These are phyloP conservation scores for Pissodes strobi DNA, from an alignment of 1,140 invertebrate genomes.

Conservation along the genomic window DNA sequence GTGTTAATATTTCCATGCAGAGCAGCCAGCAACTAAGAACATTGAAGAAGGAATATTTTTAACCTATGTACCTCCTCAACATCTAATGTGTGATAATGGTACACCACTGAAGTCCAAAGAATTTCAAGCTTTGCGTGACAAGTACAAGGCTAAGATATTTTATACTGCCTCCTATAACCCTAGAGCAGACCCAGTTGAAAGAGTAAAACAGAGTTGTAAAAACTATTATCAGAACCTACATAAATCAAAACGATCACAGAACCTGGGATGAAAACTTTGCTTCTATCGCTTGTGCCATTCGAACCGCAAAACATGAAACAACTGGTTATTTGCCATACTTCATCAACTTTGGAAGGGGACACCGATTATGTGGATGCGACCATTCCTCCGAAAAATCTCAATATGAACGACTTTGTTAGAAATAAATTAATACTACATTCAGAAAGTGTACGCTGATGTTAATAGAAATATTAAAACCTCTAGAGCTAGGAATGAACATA, in stretches of 20 bases:
- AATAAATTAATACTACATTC: no score
- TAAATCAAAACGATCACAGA: slow-evolving; percentile 32
- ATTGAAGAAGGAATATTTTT: slow-evolving; percentile 38
- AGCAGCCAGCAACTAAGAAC: slow-evolving; percentile 15
- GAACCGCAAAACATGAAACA: slow-evolving; percentile 21
- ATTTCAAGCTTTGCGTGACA: slow-evolving; percentile 22
- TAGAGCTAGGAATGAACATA: no score
- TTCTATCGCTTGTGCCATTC: slow-evolving; percentile 32
- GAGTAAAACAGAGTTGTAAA: slow-evolving; percentile 39
- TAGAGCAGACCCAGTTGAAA: slow-evolving; percentile 38
- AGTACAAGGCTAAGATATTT: slow-evolving; percentile 19
- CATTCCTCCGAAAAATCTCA: no score
- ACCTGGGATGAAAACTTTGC: slow-evolving; percentile 31
- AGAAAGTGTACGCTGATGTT: no score
- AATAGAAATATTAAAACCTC: no score
- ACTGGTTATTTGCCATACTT: slow-evolving; percentile 43
- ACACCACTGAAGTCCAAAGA: slow-evolving; percentile 31
- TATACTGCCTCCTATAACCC: slow-evolving; percentile 41
- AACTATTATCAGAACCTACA: slow-evolving; percentile 37
- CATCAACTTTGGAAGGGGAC: slow-evolving; percentile 37
- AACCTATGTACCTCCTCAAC: slow-evolving; percentile 30
- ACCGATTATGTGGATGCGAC: slow-evolving; percentile 14
- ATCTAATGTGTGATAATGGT: slow-evolving; percentile 44
- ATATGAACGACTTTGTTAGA: no score
- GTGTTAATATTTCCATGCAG: slow-evolving; percentile 21